A percentile compares a stretch with the other conserved stretches of the same genome.
These are phyloP conservation scores for Drosophila santomea DNA, from an alignment of 1,140 invertebrate genomes.

Conservation along the genomic window DNA sequence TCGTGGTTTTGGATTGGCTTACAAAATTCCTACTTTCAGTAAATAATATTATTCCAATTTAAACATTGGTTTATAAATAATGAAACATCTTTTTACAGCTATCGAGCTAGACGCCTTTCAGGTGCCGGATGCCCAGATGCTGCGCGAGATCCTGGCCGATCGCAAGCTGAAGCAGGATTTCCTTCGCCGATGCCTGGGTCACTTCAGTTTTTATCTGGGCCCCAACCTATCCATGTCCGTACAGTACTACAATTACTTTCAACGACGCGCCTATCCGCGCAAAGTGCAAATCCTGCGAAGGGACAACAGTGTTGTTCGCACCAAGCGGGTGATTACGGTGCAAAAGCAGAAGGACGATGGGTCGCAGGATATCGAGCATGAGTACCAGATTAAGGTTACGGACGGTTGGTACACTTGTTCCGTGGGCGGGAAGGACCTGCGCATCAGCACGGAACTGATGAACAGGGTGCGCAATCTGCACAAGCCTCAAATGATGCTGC, in stretches of 20 bases:
- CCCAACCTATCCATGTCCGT: constrained; percentile 65
- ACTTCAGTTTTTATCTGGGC: constrained; percentile 70
- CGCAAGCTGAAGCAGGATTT: constrained; percentile 76
- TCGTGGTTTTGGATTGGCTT: constrained; percentile 65
- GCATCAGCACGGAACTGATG: constrained; percentile 60
- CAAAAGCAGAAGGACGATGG: constrained; percentile 42
- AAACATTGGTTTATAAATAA: background rate
- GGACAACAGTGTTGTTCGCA: constrained; percentile 70
- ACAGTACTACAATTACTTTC: constrained; percentile 78
- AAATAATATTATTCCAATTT: background rate
- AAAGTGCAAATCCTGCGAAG: constrained; percentile 67
- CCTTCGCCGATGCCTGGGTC: constrained; percentile 68
- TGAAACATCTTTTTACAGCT: constrained; percentile 17
- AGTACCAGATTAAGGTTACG: constrained; percentile 62
- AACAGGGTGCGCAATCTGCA: constrained; percentile 63
- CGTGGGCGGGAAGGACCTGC: constrained; percentile 44
- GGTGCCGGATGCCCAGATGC: constrained; percentile 58
- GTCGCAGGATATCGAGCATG: constrained; percentile 51
- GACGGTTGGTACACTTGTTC: constrained; percentile 69
- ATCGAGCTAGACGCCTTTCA: constrained; percentile 72
- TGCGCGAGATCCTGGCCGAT: constrained; percentile 73
- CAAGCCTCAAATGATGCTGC: constrained; percentile 68
- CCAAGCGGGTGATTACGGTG: constrained; percentile 65
- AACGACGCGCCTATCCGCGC: constrained; percentile 57
- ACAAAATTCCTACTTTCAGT: constrained; percentile 16